Percentiles rank a stretch among this genome's conserved stretches.
Conservation (phyloP, 2,113 vertebrate genomes). For the Morone saxatilis region DNA sequence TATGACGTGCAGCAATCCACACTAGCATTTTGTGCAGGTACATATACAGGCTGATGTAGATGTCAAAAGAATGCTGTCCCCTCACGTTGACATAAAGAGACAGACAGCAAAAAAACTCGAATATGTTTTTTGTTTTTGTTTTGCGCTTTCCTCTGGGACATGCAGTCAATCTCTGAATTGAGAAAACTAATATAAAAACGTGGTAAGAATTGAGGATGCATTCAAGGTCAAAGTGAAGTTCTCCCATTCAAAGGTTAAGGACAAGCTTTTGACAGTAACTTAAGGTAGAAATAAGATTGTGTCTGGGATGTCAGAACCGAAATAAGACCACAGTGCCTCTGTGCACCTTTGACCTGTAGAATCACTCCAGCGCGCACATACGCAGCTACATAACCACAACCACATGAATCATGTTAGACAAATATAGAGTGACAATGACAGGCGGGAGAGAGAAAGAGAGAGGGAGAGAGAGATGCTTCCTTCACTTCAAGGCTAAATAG, state of each 20-base stretch:
- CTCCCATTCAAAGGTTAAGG: neutral
- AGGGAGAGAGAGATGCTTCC: neutral
- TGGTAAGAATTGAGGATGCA: neutral
- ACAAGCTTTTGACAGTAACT: too few species aligned
- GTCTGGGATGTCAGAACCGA: neutral
- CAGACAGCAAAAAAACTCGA: neutral
- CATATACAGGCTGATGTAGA: neutral
- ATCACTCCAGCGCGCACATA: neutral
- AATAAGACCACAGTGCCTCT: neutral
- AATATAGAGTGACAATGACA: slow-evolving; percentile 24
- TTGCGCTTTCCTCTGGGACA: neutral
- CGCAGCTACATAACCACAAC: neutral
- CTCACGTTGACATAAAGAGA: neutral
- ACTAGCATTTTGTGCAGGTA: too few species aligned
- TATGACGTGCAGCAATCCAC: neutral
- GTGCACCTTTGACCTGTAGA: neutral
- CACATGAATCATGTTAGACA: neutral
- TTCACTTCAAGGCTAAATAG: slow-evolving; percentile 41
- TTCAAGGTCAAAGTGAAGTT: neutral
- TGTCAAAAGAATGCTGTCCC: neutral
- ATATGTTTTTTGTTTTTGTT: neutral
- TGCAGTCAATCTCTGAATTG: neutral
- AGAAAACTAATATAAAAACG: neutral
- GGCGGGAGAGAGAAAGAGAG: neutral
- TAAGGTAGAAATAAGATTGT: too few species aligned